These are phyloP conservation scores for Anthoscopus minutus DNA, from an alignment of 2,113 vertebrate species.

Conservation along the genomic window DNA sequence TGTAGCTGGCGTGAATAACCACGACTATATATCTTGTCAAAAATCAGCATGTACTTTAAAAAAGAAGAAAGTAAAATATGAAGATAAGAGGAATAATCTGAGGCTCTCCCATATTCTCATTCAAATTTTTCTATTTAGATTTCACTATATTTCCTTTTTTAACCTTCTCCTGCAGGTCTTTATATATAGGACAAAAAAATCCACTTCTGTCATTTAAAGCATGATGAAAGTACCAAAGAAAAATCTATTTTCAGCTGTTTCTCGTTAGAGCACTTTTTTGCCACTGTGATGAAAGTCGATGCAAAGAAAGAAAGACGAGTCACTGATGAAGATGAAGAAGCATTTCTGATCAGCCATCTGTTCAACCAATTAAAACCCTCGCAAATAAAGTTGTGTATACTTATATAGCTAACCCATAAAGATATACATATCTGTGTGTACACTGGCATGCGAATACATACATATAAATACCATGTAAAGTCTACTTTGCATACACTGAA, in stretches of 20 bases:
- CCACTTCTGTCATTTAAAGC: conserved; percentile 72
- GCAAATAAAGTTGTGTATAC: conserved; percentile 10
- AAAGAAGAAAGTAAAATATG: conserved; percentile 66
- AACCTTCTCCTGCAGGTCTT: conserved; percentile 70
- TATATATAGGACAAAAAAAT: conserved; percentile 68
- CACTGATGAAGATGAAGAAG: conserved; percentile 69
- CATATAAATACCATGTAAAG: neutral
- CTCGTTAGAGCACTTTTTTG: conserved; percentile 70
- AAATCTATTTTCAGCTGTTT: conserved; percentile 71
- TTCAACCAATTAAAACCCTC: conserved; percentile 55
- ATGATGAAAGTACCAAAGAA: conserved; percentile 66
- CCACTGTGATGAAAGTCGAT: conserved; percentile 54
- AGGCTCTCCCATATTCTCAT: conserved; percentile 56
- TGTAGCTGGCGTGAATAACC: conserved; percentile 52
- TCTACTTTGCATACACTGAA: neutral
- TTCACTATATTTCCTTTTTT: conserved; percentile 71
- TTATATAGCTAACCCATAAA: conserved; percentile 9
- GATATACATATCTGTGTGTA: conserved; percentile 5
- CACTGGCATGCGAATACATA: neutral
- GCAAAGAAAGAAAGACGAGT: conserved; percentile 67
- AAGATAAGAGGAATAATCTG: conserved; percentile 65
- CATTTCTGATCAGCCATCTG: conserved; percentile 63
- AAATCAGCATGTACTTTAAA: conserved; percentile 64
- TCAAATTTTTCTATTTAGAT: conserved; percentile 72
- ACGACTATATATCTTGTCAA: conserved; percentile 67